Base-by-base conservation (phyloP, 2,888 invertebrate species). In the Tholera decimalis region DNA sequence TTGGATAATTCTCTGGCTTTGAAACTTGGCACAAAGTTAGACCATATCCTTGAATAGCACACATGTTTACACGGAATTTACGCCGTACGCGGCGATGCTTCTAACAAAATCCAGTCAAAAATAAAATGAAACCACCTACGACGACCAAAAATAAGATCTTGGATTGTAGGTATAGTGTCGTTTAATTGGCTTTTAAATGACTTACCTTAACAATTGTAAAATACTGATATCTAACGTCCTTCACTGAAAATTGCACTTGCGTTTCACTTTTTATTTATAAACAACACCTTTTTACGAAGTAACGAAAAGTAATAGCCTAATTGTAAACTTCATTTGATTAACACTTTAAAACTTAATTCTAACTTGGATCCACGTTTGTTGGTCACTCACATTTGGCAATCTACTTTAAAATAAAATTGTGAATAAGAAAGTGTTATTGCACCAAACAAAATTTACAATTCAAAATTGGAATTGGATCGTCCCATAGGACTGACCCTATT, bases 401-500 rank as follows among this genome's bases (percentile, higher is more conserved):
- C 73, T 72, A 59, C 68, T 77, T 76, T 37, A 69, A 75, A 80
- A 78, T 73, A 78, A 73, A 75, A 72, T 35, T 43, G 73, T 71
- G 82, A 78, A 84, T 80, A 74, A 76, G 69, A 67, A 73, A 61
- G 28, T 79, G 60, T 55, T 53, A 58, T 59, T 80, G 62, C 61
- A 43, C 59, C 53, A 64, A 77, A 62, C 53, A 65, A 72, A 88
- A 91, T 90, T 90, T 87, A 91, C 89, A 91, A 91, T 90, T 89
- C 89, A 91, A 90, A 91, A 90, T 89, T 85, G 77, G 80, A 79
- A 89, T 87, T 82, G 79, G 80, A 84, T 87, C 83, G 82, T 78
- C 83, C 83, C 80, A 84, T 87, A 79, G 73, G 74, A 73, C 83
- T 89, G 91, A 92, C 94, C 94, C 94, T 89, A 88, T 89, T 87